phyloP scores from a whole-genome alignment of 2,797 vertebrate species.

The Melanotaenia trifasciata region DNA sequence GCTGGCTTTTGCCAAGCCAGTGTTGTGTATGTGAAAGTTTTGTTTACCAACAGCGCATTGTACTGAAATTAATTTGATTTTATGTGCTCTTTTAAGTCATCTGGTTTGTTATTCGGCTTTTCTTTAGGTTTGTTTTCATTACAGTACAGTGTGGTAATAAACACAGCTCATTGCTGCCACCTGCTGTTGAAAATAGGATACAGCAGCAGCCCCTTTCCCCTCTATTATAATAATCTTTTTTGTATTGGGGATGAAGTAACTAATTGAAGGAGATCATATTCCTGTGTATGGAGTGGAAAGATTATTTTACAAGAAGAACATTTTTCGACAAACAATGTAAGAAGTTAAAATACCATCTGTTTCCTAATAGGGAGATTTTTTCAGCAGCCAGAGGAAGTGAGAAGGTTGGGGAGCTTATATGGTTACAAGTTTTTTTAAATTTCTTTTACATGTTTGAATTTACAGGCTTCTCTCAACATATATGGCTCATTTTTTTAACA shows the following conservation, averaged over 20 bases:
- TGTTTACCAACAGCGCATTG: constrained; percentile 32
- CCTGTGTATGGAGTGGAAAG: constrained; percentile 35
- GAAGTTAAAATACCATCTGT: constrained; percentile 14
- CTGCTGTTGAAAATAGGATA: constrained; percentile 58
- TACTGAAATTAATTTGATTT: constrained; percentile 29
- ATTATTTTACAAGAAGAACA: constrained; percentile 47
- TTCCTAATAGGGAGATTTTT: constrained; percentile 20
- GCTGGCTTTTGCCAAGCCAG: constrained; percentile 36
- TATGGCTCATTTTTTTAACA: constrained; percentile 43
- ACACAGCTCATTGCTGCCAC: constrained; percentile 75
- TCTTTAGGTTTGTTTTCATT: constrained; percentile 37
- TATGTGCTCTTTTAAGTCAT: constrained; percentile 45
- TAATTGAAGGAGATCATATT: constrained; percentile 38
- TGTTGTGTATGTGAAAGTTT: constrained; percentile 33
- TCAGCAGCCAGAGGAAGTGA: constrained; percentile 16
- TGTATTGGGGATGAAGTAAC: constrained; percentile 46
- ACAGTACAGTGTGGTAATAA: constrained; percentile 21
- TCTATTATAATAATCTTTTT: neutral
- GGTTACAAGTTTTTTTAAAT: constrained; percentile 22
- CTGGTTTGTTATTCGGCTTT: constrained; percentile 25
- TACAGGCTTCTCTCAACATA: constrained; percentile 5
- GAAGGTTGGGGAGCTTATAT: constrained; percentile 2
- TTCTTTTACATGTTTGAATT: constrained; percentile 39
- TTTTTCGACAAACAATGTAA: constrained; percentile 25
- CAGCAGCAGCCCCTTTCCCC: constrained; percentile 19